Percentiles rank a stretch among this genome's conserved stretches.
These are phyloP conservation scores for Drosophila peninsularis DNA, from an alignment of 2,888 invertebrate genomes.

Conservation along the genomic window DNA sequence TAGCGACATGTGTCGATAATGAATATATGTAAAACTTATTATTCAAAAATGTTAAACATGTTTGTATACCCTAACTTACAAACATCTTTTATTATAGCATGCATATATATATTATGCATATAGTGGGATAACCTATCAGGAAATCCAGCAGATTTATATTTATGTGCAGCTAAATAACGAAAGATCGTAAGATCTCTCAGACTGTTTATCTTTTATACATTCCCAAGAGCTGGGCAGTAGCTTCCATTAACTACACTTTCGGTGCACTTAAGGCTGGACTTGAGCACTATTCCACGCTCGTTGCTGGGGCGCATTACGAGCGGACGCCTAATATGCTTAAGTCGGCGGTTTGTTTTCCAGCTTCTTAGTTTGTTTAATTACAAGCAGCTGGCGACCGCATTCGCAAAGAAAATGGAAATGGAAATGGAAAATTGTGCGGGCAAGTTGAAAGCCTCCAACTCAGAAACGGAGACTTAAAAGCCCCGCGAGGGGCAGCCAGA, in stretches of 20 bases:
- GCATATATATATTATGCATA: no score
- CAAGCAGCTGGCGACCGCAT: slow-evolving; percentile 67
- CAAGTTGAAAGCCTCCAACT: slow-evolving; percentile 48
- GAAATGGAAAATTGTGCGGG: slow-evolving; percentile 75
- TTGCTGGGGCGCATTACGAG: slow-evolving; percentile 9
- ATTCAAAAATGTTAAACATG: not conserved
- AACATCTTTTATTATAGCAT: no score
- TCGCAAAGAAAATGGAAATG: slow-evolving; percentile 75
- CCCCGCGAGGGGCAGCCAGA: slow-evolving; percentile 25
- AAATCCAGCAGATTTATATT: not conserved
- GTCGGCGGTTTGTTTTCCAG: slow-evolving; percentile 26
- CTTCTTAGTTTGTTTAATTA: slow-evolving; percentile 55
- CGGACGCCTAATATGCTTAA: slow-evolving; percentile 13
- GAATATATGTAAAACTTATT: not conserved
- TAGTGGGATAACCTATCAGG: not conserved
- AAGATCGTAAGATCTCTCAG: not conserved
- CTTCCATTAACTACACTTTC: slow-evolving; percentile 37
- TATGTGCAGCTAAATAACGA: not conserved
- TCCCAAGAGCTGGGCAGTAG: slow-evolving; percentile 17
- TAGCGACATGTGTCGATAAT: not conserved
- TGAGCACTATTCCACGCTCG: not conserved
- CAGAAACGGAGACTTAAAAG: slow-evolving; percentile 39
- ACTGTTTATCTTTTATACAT: not conserved
- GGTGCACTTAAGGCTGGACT: slow-evolving; percentile 7
- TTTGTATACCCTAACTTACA: no score